Base-by-base conservation (phyloP, 2,888 invertebrate genomes). In the Cephonodes hylas region DNA sequence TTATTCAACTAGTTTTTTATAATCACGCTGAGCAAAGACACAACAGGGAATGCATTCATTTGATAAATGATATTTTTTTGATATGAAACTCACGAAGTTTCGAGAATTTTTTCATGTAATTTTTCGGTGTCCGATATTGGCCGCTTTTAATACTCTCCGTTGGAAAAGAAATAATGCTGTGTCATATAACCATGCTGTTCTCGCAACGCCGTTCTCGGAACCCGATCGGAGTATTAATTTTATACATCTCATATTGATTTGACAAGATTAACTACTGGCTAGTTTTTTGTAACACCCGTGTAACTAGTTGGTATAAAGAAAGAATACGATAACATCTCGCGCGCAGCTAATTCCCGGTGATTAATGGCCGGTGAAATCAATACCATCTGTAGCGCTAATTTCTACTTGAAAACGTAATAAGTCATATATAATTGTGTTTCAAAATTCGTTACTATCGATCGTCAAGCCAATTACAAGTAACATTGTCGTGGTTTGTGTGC, bases 1-100 rank as follows among this genome's bases (percentile, higher is more conserved):
- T 88, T 92, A 92, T 91, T 91, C 91, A 86, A 85, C 88, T 88
- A 89, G 88, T 91, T 92, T 89, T 73, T 91, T 92, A 81, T 81
- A 84, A 85, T 90, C 91, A 91, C 88, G 91, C 91, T 87, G 91
- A 70, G 91, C 86, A 91, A 89, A 87, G 88, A 89, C 87, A 85
- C 86, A 88, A 83, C 84, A 77, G 83, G 77, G 86, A 88, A 89
- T 87, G 86, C 88, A 89, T 90, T 90, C 83, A 88, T 90, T 90
- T 91, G 89, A 90, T 91, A 91, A 91, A 91, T 88, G 83, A 85
- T 88, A 76, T 84, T 89, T 89, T 86, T 86, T 84, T 76, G 66
- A 64, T 23, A 42, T 45, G 58, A 65, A 72, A 75, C 74, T 70
- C 64, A 64, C 66, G 63, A 76, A 71, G 64, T 66, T 69, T 64